phyloP scores from a whole-genome alignment of 2,797 vertebrate genomes.

The Chloroceryle amazona region DNA sequence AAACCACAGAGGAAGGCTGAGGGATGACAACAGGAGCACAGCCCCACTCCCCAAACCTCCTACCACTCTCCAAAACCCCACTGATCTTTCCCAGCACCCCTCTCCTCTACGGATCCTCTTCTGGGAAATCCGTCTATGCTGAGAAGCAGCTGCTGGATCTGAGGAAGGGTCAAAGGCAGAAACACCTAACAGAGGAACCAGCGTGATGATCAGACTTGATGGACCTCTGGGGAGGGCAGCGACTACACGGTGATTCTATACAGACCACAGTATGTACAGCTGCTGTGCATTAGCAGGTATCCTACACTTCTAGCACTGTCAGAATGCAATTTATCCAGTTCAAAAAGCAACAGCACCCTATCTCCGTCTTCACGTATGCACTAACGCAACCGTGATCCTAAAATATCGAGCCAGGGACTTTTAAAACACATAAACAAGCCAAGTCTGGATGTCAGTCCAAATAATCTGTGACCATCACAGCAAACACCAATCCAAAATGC shows the following conservation, averaged over 20 bases:
- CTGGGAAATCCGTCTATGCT: not conserved
- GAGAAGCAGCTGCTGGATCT: not conserved
- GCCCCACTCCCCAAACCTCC: not conserved
- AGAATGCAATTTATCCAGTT: not conserved
- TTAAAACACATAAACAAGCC: not conserved
- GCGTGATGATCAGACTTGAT: not conserved
- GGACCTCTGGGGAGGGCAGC: not conserved
- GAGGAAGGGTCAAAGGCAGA: not conserved
- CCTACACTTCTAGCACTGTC: not conserved
- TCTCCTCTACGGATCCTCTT: not conserved
- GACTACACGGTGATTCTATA: not conserved
- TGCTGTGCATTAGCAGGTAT: not conserved
- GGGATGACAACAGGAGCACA: not conserved
- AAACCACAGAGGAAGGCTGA: not conserved
- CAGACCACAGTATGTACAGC: not conserved
- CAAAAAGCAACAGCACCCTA: not conserved
- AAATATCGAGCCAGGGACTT: not conserved
- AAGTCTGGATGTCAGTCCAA: not conserved
- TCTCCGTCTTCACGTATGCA: not conserved
- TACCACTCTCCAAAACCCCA: not conserved
- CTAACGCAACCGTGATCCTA: not conserved
- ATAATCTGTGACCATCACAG: not conserved
- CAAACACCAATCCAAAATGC: not conserved
- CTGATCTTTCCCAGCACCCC: not conserved
- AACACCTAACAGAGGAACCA: not conserved